Evolutionary conservation across 2,888 invertebrate species (phyloP).

Genomic region (Agriotes lineatus): DNA sequence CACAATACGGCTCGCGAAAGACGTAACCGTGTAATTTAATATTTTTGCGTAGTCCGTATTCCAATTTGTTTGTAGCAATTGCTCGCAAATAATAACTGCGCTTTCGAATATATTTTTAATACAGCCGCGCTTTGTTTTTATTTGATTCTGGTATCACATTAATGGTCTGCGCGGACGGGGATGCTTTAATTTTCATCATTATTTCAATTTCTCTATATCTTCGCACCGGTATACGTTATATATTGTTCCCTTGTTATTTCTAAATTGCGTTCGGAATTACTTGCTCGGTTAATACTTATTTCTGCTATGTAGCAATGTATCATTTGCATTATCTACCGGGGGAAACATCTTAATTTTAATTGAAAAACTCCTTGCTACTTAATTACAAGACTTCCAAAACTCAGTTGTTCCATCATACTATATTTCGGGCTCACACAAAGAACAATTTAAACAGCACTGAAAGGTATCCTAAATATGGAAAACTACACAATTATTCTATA

Average conservation of each 20-base stretch:
- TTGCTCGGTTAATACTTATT: constrained; percentile 24
- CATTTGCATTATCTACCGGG: not conserved
- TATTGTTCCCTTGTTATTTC: constrained; percentile 41
- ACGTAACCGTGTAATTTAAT: constrained; percentile 37
- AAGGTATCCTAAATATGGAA: too few relatives aligned
- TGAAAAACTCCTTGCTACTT: too few relatives aligned
- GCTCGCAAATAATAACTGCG: constrained; percentile 41
- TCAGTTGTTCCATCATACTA: too few relatives aligned
- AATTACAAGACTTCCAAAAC: too few relatives aligned
- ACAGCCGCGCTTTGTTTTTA: constrained; percentile 43
- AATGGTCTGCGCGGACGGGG: constrained; percentile 39
- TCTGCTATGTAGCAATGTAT: not conserved
- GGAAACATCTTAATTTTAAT: too few relatives aligned
- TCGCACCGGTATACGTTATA: constrained; percentile 43
- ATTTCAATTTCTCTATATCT: constrained; percentile 51
- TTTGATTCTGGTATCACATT: constrained; percentile 42
- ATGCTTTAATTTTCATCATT: constrained; percentile 51
- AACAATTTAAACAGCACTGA: too few relatives aligned
- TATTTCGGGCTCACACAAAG: too few relatives aligned
- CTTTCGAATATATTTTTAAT: constrained; percentile 43
- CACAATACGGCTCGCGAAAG: constrained; percentile 29
- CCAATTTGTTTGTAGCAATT: constrained; percentile 40
- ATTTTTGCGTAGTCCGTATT: constrained; percentile 36
- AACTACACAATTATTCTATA: too few relatives aligned
- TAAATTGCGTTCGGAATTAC: constrained; percentile 34